Evolutionary conservation across 2,113 vertebrate species (phyloP).

Genomic region (Pithys albifrons): DNA sequence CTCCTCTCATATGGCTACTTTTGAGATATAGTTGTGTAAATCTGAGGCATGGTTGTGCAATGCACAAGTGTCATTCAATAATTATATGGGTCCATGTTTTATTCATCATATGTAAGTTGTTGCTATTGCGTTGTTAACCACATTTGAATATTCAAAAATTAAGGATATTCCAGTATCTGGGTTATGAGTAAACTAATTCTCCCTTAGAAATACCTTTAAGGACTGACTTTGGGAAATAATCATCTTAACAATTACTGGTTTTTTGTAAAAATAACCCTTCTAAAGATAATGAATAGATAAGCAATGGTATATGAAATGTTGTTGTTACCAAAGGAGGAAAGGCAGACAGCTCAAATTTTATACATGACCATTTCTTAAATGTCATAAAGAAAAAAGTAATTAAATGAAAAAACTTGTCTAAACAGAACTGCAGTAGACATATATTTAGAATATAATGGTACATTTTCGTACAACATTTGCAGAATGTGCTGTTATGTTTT

Average conservation of each 20-base stretch:
- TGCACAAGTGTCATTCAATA: background rate
- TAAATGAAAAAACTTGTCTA: background rate
- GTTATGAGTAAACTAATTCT: background rate
- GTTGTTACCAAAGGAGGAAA: background rate
- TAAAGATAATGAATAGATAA: background rate
- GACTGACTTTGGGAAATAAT: conserved; percentile 6
- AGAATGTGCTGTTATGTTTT: background rate
- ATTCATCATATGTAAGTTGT: fast-evolving
- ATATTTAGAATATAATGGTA: background rate
- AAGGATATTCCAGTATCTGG: background rate
- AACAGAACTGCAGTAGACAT: background rate
- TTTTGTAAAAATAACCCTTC: background rate
- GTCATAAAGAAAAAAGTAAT: background rate
- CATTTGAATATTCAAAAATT: background rate
- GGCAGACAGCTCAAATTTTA: background rate
- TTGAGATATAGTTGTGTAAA: background rate
- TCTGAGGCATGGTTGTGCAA: background rate
- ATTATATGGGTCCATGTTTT: background rate
- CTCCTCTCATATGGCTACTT: background rate
- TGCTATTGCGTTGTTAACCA: background rate
- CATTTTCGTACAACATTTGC: background rate
- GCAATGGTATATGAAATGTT: background rate
- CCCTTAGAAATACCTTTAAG: background rate
- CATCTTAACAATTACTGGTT: background rate
- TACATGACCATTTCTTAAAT: background rate